A percentile compares a stretch with the other conserved stretches of the same genome.
phyloP scores from a whole-genome alignment of 2,113 vertebrate genomes.

The Zingel zingel region DNA sequence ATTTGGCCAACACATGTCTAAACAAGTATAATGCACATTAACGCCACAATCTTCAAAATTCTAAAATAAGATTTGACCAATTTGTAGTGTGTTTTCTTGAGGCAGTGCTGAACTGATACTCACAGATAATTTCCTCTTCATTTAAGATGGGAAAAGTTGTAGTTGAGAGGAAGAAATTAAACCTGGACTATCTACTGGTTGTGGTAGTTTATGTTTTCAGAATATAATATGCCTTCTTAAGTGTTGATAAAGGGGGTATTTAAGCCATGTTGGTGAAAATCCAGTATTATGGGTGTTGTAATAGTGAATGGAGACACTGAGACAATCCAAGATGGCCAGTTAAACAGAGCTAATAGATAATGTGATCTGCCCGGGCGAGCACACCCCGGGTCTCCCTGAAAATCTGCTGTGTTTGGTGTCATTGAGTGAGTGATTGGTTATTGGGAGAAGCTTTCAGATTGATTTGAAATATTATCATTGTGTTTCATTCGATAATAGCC shows the following conservation, averaged over 20 bases:
- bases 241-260: neutral
- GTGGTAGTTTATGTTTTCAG: conserved; percentile 2
- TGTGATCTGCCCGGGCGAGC: conserved; percentile 62
- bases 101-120: neutral
- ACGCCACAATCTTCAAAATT: neutral
- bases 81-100: neutral
- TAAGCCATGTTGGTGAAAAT: conserved; percentile 25
- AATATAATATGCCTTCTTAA: conserved; percentile 36
- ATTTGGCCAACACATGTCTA: neutral
- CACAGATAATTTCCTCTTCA: conserved; percentile 11
- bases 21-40: neutral
- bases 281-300: conserved; percentile 16
- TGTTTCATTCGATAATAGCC: conserved; percentile 73
- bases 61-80: neutral
- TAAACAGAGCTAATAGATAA: conserved; percentile 61
- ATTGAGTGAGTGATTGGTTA: conserved; percentile 65
- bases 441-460: conserved; percentile 62
- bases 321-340: conserved; percentile 51
- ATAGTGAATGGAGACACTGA: conserved; percentile 26
- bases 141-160: conserved; percentile 13
- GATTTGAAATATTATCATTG: conserved; percentile 72
- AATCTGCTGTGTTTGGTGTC: conserved; percentile 56
- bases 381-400: conserved; percentile 52
- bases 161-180: conserved; percentile 18
- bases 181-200: neutral